phyloP scores from a whole-genome alignment of 2,797 vertebrate genomes.

The Nyctibius grandis region DNA sequence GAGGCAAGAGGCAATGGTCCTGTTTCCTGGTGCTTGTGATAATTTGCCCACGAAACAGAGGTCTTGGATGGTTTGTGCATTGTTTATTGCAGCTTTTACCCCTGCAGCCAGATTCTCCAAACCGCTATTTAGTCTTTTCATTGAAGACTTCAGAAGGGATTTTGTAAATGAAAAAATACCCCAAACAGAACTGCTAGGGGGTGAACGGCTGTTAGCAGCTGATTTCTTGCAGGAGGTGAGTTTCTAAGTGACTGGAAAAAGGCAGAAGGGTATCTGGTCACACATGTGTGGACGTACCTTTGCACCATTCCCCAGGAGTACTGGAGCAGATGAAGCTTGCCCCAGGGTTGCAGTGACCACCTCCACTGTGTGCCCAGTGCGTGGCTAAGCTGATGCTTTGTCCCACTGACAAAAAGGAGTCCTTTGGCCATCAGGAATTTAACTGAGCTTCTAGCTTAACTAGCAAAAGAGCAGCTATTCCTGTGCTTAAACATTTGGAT shows the following conservation, averaged over 20 bases:
- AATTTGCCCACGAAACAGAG: not conserved
- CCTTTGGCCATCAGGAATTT: not conserved
- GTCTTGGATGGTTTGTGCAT: rapidly evolving
- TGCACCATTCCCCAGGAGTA: not conserved
- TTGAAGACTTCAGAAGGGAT: not conserved
- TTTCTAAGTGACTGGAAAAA: not conserved
- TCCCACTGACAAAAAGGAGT: not conserved
- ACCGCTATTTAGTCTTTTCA: not conserved
- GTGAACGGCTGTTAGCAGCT: not conserved
- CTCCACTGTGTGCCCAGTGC: rapidly evolving
- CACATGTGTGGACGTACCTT: not conserved
- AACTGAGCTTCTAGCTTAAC: not conserved
- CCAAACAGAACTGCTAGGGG: not conserved
- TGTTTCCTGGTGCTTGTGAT: not conserved
- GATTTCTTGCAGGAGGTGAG: not conserved
- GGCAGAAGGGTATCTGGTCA: not conserved
- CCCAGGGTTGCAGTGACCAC: not conserved
- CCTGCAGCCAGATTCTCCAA: not conserved
- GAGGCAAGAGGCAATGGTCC: not conserved
- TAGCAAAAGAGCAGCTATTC: not conserved
- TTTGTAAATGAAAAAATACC: not conserved
- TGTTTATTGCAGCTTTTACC: not conserved
- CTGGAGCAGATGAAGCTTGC: rapidly evolving
- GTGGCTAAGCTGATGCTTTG: rapidly evolving
- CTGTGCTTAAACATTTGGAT: not conserved